Evolutionary conservation across 2,797 vertebrate genomes (phyloP).

Genomic region (Rhinoraja longicauda): DNA sequence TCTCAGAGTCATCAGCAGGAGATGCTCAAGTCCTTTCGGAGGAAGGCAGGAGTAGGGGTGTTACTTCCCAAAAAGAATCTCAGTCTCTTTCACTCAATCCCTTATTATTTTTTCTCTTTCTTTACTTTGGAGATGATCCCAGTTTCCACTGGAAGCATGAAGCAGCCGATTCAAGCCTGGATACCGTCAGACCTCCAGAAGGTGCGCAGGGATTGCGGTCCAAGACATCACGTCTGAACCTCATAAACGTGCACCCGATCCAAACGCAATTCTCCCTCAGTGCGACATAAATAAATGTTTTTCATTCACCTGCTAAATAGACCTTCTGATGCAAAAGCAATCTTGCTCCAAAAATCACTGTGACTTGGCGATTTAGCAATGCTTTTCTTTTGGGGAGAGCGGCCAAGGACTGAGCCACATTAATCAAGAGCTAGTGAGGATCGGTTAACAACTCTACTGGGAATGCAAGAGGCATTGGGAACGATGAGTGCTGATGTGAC

Average conservation of each 20-base stretch:
- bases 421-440: not conserved
- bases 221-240: not conserved
- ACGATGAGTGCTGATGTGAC: not conserved
- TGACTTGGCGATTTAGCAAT: not conserved
- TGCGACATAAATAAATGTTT: not conserved
- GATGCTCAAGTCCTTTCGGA: not conserved
- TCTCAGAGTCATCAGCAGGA: not conserved
- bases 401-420: not conserved
- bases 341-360: not conserved
- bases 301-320: not conserved
- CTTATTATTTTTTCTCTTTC: not conserved
- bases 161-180: not conserved
- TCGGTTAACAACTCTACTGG: not conserved
- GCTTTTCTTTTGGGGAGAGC: not conserved
- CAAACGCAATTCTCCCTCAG: not conserved
- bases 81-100: not conserved
- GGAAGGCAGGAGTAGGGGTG: not conserved
- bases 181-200: not conserved
- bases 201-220: not conserved
- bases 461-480: not conserved
- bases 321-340: not conserved
- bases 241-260: not conserved
- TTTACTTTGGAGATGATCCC: not conserved
- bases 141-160: not conserved
- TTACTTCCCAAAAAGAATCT: not conserved